Conservation (phyloP, 2,888 invertebrate genomes). For the Allygus modestus region DNA sequence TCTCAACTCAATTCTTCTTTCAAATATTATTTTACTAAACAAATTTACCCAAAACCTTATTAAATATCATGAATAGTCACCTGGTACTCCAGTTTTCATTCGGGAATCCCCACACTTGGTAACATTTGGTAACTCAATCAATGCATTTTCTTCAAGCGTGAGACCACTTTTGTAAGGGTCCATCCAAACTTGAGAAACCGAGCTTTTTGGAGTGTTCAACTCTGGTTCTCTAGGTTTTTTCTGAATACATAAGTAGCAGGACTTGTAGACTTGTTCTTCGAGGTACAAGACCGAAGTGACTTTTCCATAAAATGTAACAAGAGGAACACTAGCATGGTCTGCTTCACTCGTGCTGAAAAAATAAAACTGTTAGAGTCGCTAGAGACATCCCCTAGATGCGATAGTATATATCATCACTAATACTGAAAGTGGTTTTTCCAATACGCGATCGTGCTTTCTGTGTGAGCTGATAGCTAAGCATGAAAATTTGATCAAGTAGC, state of each 20-base stretch:
- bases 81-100: slow-evolving; percentile 18
- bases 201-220: neutral
- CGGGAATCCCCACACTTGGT: neutral
- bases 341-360: slow-evolving; percentile 25
- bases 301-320: slow-evolving; percentile 20
- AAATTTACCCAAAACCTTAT: too few species aligned
- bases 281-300: neutral
- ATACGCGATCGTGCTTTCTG: too few species aligned
- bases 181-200: neutral
- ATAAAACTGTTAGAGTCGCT: too few species aligned
- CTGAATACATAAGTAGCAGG: slow-evolving; percentile 1
- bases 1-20: too few species aligned
- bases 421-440: too few species aligned
- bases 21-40: too few species aligned
- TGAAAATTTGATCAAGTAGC: too few species aligned
- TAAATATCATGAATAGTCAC: neutral
- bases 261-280: neutral
- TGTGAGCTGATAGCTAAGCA: too few species aligned
- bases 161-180: neutral
- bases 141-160: neutral
- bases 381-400: too few species aligned
- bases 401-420: too few species aligned
- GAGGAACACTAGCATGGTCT: slow-evolving; percentile 14
- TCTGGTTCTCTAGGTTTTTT: neutral
- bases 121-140: slow-evolving; percentile 11